Conservation (phyloP, 1,140 invertebrate species). For the Kradibia gibbosae region DNA sequence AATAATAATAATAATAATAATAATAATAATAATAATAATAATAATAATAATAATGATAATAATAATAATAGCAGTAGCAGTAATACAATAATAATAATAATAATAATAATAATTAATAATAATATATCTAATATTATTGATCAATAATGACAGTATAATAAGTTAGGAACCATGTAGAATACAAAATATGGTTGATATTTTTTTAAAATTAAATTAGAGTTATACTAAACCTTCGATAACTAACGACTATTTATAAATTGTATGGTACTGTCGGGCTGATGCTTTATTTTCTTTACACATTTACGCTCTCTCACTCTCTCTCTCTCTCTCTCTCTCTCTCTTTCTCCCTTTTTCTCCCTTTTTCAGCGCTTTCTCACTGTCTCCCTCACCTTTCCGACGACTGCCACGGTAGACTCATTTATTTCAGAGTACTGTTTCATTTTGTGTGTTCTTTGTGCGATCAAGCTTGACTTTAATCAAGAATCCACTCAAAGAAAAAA, state of each 20-base stretch:
- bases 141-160: slow-evolving; percentile 60
- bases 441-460: neutral
- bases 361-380: neutral
- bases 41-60: slow-evolving; percentile 51
- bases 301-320: slow-evolving; percentile 15
- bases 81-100: slow-evolving; percentile 56
- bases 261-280: slow-evolving; percentile 56
- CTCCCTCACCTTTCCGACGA: neutral
- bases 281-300: slow-evolving; percentile 48
- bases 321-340: slow-evolving; percentile 44
- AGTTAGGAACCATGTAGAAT: slow-evolving; percentile 72
- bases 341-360: slow-evolving; percentile 44
- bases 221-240: slow-evolving; percentile 62
- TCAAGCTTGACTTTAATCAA: slow-evolving; percentile 16
- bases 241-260: slow-evolving; percentile 68
- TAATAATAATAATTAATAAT: slow-evolving; percentile 54
- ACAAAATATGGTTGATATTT: slow-evolving; percentile 60
- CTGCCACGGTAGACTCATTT: neutral
- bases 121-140: slow-evolving; percentile 49
- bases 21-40: slow-evolving; percentile 46
- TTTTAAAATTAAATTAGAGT: slow-evolving; percentile 67
- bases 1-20: slow-evolving; percentile 57
- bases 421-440: neutral
- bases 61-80: too few relatives aligned
- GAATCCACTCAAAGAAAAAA: neutral